Percentiles rank a stretch among this genome's conserved stretches.
Evolutionary conservation across 2,113 vertebrate genomes (phyloP).

Genomic region (Megaleporinus macrocephalus): DNA sequence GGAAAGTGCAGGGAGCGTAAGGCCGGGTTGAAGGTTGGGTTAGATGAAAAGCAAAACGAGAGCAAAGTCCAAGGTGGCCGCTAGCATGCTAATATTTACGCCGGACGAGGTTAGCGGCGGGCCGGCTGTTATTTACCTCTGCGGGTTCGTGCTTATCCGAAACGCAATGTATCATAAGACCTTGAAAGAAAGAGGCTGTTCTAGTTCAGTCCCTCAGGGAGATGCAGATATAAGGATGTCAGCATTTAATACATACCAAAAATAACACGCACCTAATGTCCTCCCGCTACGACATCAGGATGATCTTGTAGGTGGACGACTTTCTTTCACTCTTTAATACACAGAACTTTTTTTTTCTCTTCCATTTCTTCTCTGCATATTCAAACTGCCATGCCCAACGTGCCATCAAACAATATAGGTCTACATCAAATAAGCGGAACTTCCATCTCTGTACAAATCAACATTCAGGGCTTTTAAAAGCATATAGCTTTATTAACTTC

Average conservation of each 20-base stretch:
- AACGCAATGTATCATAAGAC: not conserved
- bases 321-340: not conserved
- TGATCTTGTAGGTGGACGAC: not conserved
- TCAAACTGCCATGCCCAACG: not conserved
- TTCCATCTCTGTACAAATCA: not conserved
- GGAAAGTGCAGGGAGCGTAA: not conserved
- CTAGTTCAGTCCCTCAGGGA: not conserved
- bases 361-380: not conserved
- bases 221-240: not conserved
- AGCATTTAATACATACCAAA: not conserved
- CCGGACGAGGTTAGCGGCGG: not conserved
- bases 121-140: not conserved
- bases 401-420: not conserved
- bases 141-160: not conserved
- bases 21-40: not conserved
- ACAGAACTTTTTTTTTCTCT: not conserved
- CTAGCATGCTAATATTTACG: not conserved
- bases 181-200: not conserved
- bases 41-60: not conserved
- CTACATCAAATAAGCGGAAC: not conserved
- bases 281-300: not conserved
- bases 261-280: slow-evolving; percentile 6
- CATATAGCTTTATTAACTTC: not conserved
- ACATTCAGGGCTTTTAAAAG: not conserved
- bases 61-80: not conserved